phyloP scores from a whole-genome alignment of 2,113 vertebrate genomes.

The Lycocorax pyrrhopterus region DNA sequence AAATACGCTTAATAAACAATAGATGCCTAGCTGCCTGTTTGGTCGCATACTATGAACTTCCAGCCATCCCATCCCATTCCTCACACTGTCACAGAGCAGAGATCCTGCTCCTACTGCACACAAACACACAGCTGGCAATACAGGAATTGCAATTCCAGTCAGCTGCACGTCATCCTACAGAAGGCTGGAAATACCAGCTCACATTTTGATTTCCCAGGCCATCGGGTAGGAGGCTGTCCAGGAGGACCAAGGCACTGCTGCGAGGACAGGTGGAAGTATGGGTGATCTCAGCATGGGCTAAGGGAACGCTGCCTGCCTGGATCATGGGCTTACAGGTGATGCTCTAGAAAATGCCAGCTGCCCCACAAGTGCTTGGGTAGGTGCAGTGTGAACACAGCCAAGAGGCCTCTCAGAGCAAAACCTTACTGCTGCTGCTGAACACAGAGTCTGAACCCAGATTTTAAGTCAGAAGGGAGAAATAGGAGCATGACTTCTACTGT shows the following conservation, averaged over 20 bases:
- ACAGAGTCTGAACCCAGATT: not conserved
- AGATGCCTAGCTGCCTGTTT: not conserved
- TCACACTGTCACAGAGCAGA: not conserved
- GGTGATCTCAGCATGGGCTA: not conserved
- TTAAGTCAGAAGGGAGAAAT: not conserved
- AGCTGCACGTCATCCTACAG: not conserved
- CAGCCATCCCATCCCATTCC: not conserved
- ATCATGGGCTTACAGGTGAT: too few relatives aligned
- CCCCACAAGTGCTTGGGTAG: fast-evolving
- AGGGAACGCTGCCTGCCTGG: not conserved
- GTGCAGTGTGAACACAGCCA: not conserved
- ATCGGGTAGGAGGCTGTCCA: fast-evolving
- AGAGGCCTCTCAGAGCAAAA: not conserved
- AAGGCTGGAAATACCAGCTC: not conserved
- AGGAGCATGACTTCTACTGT: not conserved
- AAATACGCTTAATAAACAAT: not conserved
- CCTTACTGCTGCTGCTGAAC: not conserved
- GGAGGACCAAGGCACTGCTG: not conserved
- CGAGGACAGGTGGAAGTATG: not conserved
- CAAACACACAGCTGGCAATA: fast-evolving
- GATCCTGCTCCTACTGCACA: not conserved
- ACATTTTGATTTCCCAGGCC: not conserved
- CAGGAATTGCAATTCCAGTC: not conserved
- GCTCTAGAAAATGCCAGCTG: not conserved
- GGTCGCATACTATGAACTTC: not conserved